Conservation (phyloP, 2,113 vertebrate species). For the Dicentrarchus labrax region DNA sequence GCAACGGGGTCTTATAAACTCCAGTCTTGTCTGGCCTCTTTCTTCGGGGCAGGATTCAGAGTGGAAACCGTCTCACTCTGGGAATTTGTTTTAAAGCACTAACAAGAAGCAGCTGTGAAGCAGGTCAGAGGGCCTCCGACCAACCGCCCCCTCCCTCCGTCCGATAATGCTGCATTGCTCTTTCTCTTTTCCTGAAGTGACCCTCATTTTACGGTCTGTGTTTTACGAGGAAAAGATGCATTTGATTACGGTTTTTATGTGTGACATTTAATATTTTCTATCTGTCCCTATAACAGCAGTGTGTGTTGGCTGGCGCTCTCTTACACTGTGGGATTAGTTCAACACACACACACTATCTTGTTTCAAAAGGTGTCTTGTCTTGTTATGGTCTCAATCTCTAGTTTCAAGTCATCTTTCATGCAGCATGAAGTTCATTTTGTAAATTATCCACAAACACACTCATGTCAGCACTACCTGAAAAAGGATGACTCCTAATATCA, state of each 20-base stretch:
- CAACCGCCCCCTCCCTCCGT: slow-evolving; percentile 13
- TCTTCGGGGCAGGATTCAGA: slow-evolving; percentile 72
- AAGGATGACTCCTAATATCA: too few relatives aligned
- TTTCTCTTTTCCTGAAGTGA: slow-evolving; percentile 20
- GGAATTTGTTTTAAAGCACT: slow-evolving; percentile 83
- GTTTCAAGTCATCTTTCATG: too few relatives aligned
- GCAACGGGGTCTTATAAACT: slow-evolving; percentile 55
- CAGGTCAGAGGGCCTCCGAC: slow-evolving; percentile 56
- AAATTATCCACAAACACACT: too few relatives aligned
- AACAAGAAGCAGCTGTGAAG: slow-evolving; percentile 85
- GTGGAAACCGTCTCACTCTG: slow-evolving; percentile 81
- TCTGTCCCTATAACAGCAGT: background rate
- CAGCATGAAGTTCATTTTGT: too few relatives aligned
- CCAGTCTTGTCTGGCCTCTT: slow-evolving; percentile 64
- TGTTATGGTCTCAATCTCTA: too few relatives aligned
- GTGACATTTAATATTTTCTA: background rate
- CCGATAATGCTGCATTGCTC: slow-evolving; percentile 6
- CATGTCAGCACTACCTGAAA: too few relatives aligned
- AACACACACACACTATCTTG: background rate
- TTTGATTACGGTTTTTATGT: background rate
- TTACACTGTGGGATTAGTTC: background rate
- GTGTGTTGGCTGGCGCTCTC: background rate
- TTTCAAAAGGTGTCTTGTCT: background rate
- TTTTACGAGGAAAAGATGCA: slow-evolving; percentile 3
- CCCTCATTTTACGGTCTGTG: slow-evolving; percentile 7